Evolutionary conservation across 2,888 invertebrate species (phyloP), one percentile per base, ranked within the genome.

Genomic region (Crossocerus cetratus): DNA sequence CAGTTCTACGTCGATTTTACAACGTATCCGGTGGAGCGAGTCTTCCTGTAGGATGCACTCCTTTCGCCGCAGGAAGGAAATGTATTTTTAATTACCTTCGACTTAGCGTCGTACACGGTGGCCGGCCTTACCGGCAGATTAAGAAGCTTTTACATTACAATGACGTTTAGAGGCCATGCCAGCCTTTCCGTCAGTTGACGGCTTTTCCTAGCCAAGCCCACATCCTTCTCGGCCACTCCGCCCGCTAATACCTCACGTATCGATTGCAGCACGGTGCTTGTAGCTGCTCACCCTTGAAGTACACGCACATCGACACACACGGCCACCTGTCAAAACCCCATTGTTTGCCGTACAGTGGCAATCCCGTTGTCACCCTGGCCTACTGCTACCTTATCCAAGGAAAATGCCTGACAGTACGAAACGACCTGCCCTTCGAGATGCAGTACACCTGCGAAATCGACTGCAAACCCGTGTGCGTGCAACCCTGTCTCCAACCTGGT

Each of bases 221-320:
- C 20, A n/a, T 3, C 45, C 21, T 2, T 43, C 14, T 23, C 14
- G 32, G n/a, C 23, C n/a, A 21, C 49, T 42, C 21, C 20, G 4
- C 32, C 32, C 4, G 4, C 63, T 70, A 60, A 69, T 54, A 32
- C 53, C 57, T 55, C 43, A 60, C 45, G 60, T 81, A 83, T 84
- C 79, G 75, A 83, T 87, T 87, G 53, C 83, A 88, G 88, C 87
- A 88, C 69, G 88, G 87, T 18, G 82, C 83, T 54, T 87, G 87
- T 77, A 87, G 88, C 76, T 84, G 84, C 70, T 80, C 80, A 60
- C 95, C 95, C 0, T 88, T 97, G 78, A 95, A 95, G 82, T 98
- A 96, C 91, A 94, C 96, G 72, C 96, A 96, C 91, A 91, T 96
- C 86, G 96, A 96, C 90, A 95, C 97, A 85, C 96, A 96, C 63